Percentiles rank a stretch among this genome's conserved stretches.
Evolutionary conservation across 2,113 vertebrate genomes (phyloP).

Genomic region (Thalassoma bifasciatum): DNA sequence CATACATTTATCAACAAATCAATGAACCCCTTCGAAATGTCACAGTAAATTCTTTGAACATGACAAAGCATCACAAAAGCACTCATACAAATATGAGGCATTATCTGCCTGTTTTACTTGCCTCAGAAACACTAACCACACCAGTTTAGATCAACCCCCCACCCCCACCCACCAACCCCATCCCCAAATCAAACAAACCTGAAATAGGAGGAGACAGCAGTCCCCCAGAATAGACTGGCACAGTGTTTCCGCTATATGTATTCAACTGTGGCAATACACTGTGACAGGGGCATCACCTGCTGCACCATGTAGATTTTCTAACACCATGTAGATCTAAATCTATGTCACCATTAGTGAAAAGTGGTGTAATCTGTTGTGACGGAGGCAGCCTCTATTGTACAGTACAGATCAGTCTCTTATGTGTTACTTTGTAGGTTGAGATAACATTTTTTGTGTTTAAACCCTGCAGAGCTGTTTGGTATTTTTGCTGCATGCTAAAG

Average conservation of each 20-base stretch:
- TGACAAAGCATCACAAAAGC: conserved; percentile 5
- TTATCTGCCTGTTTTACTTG: conserved; percentile 7
- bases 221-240: conserved; percentile 63
- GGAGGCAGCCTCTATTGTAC: background rate
- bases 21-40: conserved; percentile 14
- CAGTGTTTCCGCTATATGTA: conserved; percentile 55
- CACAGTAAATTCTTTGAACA: conserved; percentile 6
- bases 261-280: conserved; percentile 55
- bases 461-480: conserved; percentile 32
- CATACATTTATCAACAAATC: conserved; percentile 11
- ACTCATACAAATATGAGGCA: background rate
- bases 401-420: conserved; percentile 13
- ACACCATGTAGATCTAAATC: conserved; percentile 29
- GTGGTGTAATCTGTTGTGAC: background rate
- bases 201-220: conserved; percentile 61
- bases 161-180: background rate
- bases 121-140: conserved; percentile 23
- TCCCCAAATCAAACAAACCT: conserved; percentile 39
- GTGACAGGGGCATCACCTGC: conserved; percentile 74
- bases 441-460: conserved; percentile 41
- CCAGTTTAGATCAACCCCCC: conserved; percentile 15
- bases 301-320: conserved; percentile 42
- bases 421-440: conserved; percentile 31
- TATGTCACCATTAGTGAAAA: conserved; percentile 19
- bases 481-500: conserved; percentile 33